phyloP scores from a whole-genome alignment of 2,113 vertebrate species.

The Megaptera novaeangliae region DNA sequence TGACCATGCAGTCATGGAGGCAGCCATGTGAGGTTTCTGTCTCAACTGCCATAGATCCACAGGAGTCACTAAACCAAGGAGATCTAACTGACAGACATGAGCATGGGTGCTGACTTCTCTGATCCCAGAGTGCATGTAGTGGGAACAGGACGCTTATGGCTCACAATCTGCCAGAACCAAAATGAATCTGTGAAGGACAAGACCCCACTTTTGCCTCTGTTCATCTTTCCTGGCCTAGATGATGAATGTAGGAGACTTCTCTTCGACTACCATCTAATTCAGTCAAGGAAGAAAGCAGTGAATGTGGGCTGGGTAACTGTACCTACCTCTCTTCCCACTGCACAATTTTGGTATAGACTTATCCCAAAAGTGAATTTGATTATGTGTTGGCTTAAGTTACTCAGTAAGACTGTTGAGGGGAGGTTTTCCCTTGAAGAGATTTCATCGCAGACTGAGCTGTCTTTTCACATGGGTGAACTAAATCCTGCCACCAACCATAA shows the following conservation, averaged over 20 bases:
- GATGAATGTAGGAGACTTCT: slow-evolving; percentile 27
- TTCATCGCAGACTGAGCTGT: slow-evolving; percentile 28
- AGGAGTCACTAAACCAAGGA: slow-evolving; percentile 69
- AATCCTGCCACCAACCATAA: slow-evolving; percentile 26
- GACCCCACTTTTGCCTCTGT: not conserved
- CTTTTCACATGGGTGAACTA: slow-evolving; percentile 27
- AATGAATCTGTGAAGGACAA: slow-evolving; percentile 32
- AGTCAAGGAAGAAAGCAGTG: slow-evolving; percentile 27
- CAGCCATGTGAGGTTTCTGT: no score
- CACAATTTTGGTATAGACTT: slow-evolving; percentile 11
- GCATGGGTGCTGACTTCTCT: not conserved
- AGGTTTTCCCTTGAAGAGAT: slow-evolving; percentile 40
- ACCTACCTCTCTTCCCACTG: slow-evolving; percentile 35
- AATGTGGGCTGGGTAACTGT: not conserved
- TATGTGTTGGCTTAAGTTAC: slow-evolving; percentile 26
- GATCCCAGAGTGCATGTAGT: slow-evolving; percentile 18
- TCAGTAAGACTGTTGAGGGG: slow-evolving; percentile 10
- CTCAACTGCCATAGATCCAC: no score
- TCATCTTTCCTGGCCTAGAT: slow-evolving; percentile 37
- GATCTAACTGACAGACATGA: slow-evolving; percentile 65
- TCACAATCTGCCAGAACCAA: not conserved
- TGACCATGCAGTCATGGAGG: no score
- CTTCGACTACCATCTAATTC: slow-evolving; percentile 15
- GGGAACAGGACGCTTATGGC: slow-evolving; percentile 10
- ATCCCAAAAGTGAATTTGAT: slow-evolving; percentile 30